Evolutionary conservation across 2,888 invertebrate genomes (phyloP), one percentile per base, ranked within the genome.

Genomic region (Caenorhabditis sp.): DNA sequence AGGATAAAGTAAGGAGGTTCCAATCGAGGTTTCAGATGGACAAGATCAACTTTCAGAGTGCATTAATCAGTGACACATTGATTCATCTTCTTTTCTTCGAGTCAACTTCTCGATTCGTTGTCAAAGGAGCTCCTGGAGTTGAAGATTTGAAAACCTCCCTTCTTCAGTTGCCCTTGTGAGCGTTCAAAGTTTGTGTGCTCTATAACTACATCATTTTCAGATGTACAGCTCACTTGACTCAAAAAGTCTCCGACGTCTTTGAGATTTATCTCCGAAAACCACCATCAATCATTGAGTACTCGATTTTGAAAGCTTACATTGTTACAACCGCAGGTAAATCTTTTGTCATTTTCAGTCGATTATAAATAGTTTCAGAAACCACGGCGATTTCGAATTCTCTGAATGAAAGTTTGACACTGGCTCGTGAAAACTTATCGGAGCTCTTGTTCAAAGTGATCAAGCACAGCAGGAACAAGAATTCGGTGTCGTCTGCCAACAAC

Each of bases 1-100:
- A 90, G 74, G 90, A 90, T 73, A 90, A 90, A 69, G 86, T 90
- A n/a, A 59, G 19, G n/a, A n/a, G n/a, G n/a, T n/a, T n/a, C n/a
- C n/a, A n/a, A n/a, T n/a, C n/a, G n/a, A n/a, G n/a, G n/a, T n/a
- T n/a, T n/a, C n/a, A n/a, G n/a, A n/a, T n/a, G n/a, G n/a, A n/a
- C n/a, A n/a, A n/a, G n/a, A n/a, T 61, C 2, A 14, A 58, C 73
- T 51, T 54, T 24, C 49, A 80, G 80, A 76, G 85, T 58, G 73
- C 85, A 24, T 63, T 86, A 3, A 85, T 86, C 26, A 85, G 85
- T 64, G 85, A 83, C 49, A 80, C 83, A 8, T 85, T 85, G 70
- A 51, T 87, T 14, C 85, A 86, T 47, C 31, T 85, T 24, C 61
- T 84, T 38, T 26, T 86, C 16, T 79, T 89, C 49, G 86, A 86